phyloP scores from a whole-genome alignment of 2,888 invertebrate genomes.

The Scaptomyza caliginosa region DNA sequence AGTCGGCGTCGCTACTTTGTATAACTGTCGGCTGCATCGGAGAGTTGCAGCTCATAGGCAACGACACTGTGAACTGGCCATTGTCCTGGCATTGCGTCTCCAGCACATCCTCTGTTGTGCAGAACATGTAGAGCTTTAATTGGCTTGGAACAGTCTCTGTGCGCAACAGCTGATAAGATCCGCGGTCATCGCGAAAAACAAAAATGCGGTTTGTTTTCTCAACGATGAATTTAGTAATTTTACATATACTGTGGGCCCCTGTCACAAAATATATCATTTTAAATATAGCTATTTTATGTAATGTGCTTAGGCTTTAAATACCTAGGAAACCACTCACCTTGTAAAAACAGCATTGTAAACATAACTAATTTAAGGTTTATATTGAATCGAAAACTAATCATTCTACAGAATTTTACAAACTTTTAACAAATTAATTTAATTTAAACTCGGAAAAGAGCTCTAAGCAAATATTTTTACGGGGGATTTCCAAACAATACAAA shows the following conservation, averaged over 20 bases:
- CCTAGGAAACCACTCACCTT: neutral
- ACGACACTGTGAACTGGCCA: slow-evolving; percentile 20
- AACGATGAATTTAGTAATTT: slow-evolving; percentile 13
- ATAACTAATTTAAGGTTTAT: neutral
- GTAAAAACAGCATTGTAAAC: neutral
- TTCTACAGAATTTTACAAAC: slow-evolving; percentile 1
- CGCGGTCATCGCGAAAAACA: slow-evolving; percentile 44
- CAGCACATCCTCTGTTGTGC: slow-evolving; percentile 32
- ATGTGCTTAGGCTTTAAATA: neutral
- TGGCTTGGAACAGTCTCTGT: slow-evolving; percentile 48
- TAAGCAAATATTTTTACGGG: neutral
- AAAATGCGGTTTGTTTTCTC: slow-evolving; percentile 57
- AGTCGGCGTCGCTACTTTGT: slow-evolving; percentile 14
- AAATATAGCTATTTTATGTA: neutral
- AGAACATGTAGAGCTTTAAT: slow-evolving; percentile 43
- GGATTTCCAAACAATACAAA: neutral
- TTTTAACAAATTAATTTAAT: neutral
- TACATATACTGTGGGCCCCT: slow-evolving; percentile 30
- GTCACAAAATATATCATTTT: neutral
- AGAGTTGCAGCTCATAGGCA: slow-evolving; percentile 41
- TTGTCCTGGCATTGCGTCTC: slow-evolving; percentile 47
- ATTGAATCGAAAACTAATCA: neutral
- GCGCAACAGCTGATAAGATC: slow-evolving; percentile 44
- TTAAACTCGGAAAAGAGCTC: neutral
- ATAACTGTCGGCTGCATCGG: slow-evolving; percentile 38